These are phyloP conservation scores for Pyrochroa serraticornis DNA, from an alignment of 2,888 invertebrate species.

Conservation along the genomic window DNA sequence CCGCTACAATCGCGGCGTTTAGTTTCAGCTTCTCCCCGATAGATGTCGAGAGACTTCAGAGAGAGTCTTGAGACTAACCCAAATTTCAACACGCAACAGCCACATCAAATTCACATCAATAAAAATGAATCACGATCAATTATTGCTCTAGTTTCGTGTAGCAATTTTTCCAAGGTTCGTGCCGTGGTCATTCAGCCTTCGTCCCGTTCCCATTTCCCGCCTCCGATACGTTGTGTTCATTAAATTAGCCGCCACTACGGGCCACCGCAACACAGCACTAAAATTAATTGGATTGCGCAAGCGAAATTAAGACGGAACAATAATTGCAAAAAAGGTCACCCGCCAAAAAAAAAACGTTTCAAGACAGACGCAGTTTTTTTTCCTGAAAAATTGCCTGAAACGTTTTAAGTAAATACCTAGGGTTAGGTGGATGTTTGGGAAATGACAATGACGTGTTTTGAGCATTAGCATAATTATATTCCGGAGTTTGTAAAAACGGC, in stretches of 20 bases:
- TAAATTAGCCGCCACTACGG: background rate
- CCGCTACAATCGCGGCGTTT: too few species aligned
- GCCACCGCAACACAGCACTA: background rate
- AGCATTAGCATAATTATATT: slow-evolving; percentile 38
- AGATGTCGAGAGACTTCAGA: too few species aligned
- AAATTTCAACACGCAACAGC: too few species aligned
- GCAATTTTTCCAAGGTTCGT: too few species aligned
- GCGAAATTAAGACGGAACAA: background rate
- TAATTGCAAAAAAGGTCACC: background rate
- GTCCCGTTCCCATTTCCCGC: background rate
- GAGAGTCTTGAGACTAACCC: too few species aligned
- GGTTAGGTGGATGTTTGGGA: slow-evolving; percentile 33
- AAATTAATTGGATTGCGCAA: background rate
- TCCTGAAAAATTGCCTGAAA: slow-evolving; percentile 23
- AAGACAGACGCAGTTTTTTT: slow-evolving; percentile 8
- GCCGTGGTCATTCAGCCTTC: too few species aligned
- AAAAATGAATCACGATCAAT: too few species aligned
- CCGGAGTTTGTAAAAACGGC: slow-evolving; percentile 28
- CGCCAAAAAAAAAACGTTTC: background rate
- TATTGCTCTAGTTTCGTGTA: too few species aligned
- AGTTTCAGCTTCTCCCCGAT: too few species aligned
- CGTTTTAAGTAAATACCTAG: slow-evolving; percentile 34
- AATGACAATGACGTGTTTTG: slow-evolving; percentile 40
- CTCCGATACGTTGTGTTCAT: background rate
- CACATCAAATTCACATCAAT: too few species aligned